phyloP scores from a whole-genome alignment of 2,113 vertebrate genomes.

The Dermatemys mawii region DNA sequence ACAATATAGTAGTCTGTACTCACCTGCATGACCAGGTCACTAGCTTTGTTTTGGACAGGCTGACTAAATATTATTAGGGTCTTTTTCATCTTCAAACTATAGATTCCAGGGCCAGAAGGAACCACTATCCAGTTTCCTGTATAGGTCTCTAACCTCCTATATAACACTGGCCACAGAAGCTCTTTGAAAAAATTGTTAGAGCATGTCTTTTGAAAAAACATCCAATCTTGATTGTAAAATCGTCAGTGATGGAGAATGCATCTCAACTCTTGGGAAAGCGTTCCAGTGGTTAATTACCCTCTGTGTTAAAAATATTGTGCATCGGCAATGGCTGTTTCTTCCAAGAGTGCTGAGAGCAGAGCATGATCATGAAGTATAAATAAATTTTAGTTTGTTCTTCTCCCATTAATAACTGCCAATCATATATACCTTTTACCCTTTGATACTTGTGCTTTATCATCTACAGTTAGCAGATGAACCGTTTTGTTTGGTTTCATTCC shows the following conservation, averaged over 20 bases:
- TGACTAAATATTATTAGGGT: not conserved
- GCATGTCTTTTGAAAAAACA: too few relatives aligned
- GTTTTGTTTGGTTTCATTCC: not conserved
- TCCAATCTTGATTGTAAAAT: not conserved
- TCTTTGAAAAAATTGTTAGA: too few relatives aligned
- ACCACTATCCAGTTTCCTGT: too few relatives aligned
- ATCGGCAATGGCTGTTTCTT: rapidly evolving
- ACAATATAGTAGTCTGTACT: too few relatives aligned
- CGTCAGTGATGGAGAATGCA: not conserved
- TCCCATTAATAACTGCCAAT: not conserved
- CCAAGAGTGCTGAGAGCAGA: not conserved
- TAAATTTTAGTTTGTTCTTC: not conserved
- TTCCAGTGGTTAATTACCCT: not conserved
- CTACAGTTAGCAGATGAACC: not conserved
- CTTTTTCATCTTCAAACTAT: not conserved
- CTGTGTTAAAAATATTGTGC: rapidly evolving
- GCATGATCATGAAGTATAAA: not conserved
- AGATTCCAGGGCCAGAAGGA: not conserved
- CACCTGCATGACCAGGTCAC: not conserved
- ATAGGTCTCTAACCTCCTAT: too few relatives aligned
- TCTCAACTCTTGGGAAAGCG: not conserved
- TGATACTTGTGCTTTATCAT: not conserved
- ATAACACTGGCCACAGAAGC: too few relatives aligned
- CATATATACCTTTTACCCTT: not conserved
- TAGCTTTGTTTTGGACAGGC: not conserved